Evolutionary conservation across 2,888 invertebrate species (phyloP), one percentile per base, ranked within the genome.

Genomic region (Empis livida): DNA sequence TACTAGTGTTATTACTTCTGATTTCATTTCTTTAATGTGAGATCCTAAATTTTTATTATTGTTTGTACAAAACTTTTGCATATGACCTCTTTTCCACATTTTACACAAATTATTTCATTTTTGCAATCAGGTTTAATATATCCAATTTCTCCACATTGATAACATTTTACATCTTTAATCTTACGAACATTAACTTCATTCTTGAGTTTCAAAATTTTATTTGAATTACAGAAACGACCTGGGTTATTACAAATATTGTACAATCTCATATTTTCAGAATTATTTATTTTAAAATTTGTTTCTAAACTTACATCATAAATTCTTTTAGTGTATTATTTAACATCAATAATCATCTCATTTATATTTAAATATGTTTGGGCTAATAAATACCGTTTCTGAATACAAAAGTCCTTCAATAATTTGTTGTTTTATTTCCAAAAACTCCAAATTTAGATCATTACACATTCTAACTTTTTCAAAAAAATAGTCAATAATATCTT

Each of bases 21-120:
- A 39, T 14, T 35, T 41, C 41, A 47, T 47, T 27, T 20, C 30
- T 13, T 44, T 39, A 30, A 47, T 45, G 5, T 5, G 20, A 43
- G 45, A 11, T 30, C 48, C 31, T 45, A 47, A 48, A 16, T 15
- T 43, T 39, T 16, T 35, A 16, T 15, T 49, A 10, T 41, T 38
- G 20, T 41, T 49, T 37, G 44, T 40, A 16, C 49, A 49, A 5
- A n/a, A 20, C 41, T 42, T 45, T 8, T 47, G 40, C 13, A 49
- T 43, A n/a, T 49, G 49, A 1, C 48, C 48, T 40, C 45, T 44
- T 48, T 47, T 23, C 42, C 41, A 42, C 51, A 47, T 40, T 41
- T 37, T 16, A 51, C 6, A 16, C 47, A 51, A 42, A 40, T 48
- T 8, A 48, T 35, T 13, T 35, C 35, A 10, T 27, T 23, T 42